Conservation (phyloP, 2,113 vertebrate genomes). For the Grantiella picta region DNA sequence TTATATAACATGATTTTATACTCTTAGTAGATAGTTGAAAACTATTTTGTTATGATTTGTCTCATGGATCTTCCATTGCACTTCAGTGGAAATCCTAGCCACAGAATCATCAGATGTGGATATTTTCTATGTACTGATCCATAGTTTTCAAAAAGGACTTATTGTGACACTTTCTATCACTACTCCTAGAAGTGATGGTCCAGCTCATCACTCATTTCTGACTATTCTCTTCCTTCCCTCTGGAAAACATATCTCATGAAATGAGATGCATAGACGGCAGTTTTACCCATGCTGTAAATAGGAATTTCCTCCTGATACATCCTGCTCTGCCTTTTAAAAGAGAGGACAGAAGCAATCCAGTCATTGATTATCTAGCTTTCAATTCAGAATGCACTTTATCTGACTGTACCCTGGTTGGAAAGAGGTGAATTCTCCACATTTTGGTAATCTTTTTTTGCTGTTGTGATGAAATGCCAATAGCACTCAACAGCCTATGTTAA, state of each 20-base stretch:
- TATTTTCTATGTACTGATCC: not conserved
- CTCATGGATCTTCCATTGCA: not conserved
- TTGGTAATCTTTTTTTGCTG: not conserved
- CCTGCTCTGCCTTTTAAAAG: not conserved
- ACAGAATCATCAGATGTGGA: not conserved
- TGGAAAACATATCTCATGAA: not conserved
- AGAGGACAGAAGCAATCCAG: not conserved
- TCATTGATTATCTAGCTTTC: not conserved
- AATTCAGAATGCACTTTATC: not conserved
- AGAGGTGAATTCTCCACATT: not conserved
- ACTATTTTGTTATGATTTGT: not conserved
- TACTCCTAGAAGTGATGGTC: not conserved
- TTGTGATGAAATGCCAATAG: not conserved
- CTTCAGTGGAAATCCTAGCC: not conserved
- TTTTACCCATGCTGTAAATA: not conserved
- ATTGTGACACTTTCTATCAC: not conserved
- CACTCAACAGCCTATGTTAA: not conserved
- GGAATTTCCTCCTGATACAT: not conserved
- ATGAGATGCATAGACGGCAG: not conserved
- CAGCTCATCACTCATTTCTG: not conserved
- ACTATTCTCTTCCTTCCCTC: not conserved
- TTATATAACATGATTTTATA: not conserved
- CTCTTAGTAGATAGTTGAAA: not conserved
- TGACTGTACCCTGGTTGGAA: not conserved
- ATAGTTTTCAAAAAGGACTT: not conserved